Percentiles rank a stretch among this genome's conserved stretches.
Evolutionary conservation across 2,113 vertebrate species (phyloP).

Genomic region (Spea bombifrons): DNA sequence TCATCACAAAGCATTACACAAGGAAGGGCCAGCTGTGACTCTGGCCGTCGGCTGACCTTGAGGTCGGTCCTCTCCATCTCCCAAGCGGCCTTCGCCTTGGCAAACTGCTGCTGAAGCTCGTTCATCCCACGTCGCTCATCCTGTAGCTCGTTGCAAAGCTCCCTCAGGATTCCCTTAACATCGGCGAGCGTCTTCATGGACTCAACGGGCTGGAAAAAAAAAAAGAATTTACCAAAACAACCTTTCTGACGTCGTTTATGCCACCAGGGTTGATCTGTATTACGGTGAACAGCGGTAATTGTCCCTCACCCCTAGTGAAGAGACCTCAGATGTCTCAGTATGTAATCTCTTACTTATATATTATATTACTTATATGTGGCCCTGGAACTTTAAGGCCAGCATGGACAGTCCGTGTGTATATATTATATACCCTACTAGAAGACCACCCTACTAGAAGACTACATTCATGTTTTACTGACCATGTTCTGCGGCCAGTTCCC

Average conservation of each 20-base stretch:
- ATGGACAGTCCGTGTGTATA: too few relatives aligned
- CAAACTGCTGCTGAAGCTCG: slow-evolving; percentile 94
- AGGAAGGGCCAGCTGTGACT: background rate
- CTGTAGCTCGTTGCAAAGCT: slow-evolving; percentile 84
- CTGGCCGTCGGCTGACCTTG: slow-evolving; percentile 69
- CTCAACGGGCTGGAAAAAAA: slow-evolving; percentile 73
- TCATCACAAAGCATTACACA: too few relatives aligned
- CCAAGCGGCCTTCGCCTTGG: slow-evolving; percentile 94
- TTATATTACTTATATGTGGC: too few relatives aligned
- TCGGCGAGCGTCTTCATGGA: slow-evolving; percentile 85
- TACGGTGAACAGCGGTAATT: too few relatives aligned
- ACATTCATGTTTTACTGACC: slow-evolving; percentile 52
- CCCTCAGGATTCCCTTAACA: slow-evolving; percentile 87
- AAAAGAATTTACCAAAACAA: background rate
- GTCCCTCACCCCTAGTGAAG: too few relatives aligned
- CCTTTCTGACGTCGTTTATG: too few relatives aligned
- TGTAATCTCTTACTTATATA: too few relatives aligned
- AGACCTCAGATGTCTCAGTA: too few relatives aligned
- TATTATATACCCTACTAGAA: too few relatives aligned
- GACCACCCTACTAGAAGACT: too few relatives aligned
- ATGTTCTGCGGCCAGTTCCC: slow-evolving; percentile 76
- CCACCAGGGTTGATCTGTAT: too few relatives aligned
- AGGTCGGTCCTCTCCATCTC: slow-evolving; percentile 89
- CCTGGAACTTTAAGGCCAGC: too few relatives aligned
- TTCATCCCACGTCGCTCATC: slow-evolving; percentile 84